A percentile compares a stretch with the other conserved stretches of the same genome.
Conservation (phyloP, 2,113 vertebrate species). For the Pelecanus crispus region DNA sequence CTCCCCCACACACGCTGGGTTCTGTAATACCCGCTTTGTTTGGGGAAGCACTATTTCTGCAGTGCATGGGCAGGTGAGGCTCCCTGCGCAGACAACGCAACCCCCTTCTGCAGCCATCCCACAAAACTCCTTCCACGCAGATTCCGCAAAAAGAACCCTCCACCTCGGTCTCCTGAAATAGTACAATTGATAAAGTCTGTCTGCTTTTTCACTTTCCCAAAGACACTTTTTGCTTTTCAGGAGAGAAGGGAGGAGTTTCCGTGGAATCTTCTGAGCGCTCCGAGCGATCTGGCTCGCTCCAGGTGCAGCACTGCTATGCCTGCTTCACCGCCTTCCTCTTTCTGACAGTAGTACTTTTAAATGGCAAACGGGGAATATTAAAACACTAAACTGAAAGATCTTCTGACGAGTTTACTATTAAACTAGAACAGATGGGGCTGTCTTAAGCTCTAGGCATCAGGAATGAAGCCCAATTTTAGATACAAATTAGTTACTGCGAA, state of each 20-base stretch:
- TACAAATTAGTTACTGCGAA: conserved; percentile 66
- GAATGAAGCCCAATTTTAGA: conserved; percentile 54
- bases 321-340: not conserved
- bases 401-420: conserved; percentile 63
- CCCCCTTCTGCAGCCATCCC: not conserved
- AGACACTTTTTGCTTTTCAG: conserved; percentile 35
- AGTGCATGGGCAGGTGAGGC: not conserved
- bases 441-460: conserved; percentile 57
- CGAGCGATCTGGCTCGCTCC: not conserved
- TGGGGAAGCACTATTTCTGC: not conserved
- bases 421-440: conserved; percentile 68
- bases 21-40: not conserved
- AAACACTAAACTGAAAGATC: conserved; percentile 56
- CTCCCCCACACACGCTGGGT: fast-evolving
- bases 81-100: not conserved
- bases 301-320: not conserved
- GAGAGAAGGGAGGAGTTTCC: conserved; percentile 40
- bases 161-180: not conserved
- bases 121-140: not conserved
- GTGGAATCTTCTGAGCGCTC: not conserved
- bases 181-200: not conserved
- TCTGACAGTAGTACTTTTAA: conserved; percentile 48
- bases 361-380: conserved; percentile 46
- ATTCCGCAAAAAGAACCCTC: not conserved
- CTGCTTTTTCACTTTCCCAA: not conserved